A percentile compares a stretch with the other conserved stretches of the same genome.
Conservation (phyloP, 2,113 vertebrate species). For the Choloepus hoffmanni region DNA sequence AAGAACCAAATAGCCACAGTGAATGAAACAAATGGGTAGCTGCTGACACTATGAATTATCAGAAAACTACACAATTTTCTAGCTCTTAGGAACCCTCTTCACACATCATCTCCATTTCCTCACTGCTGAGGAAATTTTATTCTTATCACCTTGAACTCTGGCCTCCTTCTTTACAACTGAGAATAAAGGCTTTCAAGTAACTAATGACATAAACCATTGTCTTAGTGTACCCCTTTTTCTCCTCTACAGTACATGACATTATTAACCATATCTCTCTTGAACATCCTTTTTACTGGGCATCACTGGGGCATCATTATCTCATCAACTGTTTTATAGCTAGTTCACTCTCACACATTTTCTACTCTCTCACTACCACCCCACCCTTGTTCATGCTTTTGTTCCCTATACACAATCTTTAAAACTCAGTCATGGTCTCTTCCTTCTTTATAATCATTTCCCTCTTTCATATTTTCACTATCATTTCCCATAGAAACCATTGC, state of each 20-base stretch:
- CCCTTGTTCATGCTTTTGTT: neutral
- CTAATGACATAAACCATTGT: neutral
- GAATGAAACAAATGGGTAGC: neutral
- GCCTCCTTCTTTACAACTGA: neutral
- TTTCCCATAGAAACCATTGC: neutral
- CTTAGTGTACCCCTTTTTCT: neutral
- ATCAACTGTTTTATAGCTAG: neutral
- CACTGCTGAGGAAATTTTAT: conserved; percentile 12
- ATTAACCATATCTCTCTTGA: neutral
- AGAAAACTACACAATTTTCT: conserved; percentile 7
- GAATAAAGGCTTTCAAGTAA: conserved; percentile 50
- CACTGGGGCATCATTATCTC: neutral
- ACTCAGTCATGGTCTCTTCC: neutral
- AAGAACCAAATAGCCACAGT: neutral
- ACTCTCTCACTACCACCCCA: too few species aligned
- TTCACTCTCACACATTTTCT: neutral
- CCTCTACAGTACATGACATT: neutral
- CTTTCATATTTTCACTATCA: conserved; percentile 12
- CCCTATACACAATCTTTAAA: conserved; percentile 17
- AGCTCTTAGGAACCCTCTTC: neutral
- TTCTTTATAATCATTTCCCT: neutral
- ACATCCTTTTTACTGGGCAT: conserved; percentile 3
- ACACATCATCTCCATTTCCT: conserved; percentile 7
- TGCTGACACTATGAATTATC: neutral
- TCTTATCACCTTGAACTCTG: conserved; percentile 37